A percentile compares a stretch with the other conserved stretches of the same genome.
These are phyloP conservation scores for Fabriciana adippe DNA, from an alignment of 2,888 invertebrate species.

Conservation along the genomic window DNA sequence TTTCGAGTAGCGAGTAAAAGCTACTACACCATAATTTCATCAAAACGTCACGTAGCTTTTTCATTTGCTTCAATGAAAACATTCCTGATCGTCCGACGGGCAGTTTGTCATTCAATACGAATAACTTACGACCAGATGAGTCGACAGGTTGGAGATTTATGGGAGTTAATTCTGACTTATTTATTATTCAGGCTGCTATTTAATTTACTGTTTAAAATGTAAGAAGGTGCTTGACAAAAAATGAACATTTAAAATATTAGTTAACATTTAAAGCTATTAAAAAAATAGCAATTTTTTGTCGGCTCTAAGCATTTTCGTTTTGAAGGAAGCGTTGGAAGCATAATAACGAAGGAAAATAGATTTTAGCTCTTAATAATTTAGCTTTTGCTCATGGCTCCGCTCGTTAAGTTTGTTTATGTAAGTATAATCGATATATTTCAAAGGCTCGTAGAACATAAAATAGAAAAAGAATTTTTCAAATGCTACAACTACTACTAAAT, in stretches of 20 bases:
- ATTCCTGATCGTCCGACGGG: slow-evolving; percentile 36
- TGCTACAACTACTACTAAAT: no score
- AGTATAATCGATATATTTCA: no score
- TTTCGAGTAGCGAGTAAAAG: background rate
- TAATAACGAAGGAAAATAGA: no score
- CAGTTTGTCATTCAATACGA: slow-evolving; percentile 60
- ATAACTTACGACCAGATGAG: slow-evolving; percentile 64
- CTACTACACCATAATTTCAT: slow-evolving; percentile 30
- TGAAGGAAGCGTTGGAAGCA: no score
- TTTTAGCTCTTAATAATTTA: no score
- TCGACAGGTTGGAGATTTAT: slow-evolving; percentile 64
- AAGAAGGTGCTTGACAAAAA: background rate
- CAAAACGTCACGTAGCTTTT: slow-evolving; percentile 34
- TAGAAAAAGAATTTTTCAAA: no score
- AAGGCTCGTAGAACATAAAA: no score
- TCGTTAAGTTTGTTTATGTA: no score
- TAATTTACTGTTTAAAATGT: background rate
- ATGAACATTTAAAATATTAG: background rate
- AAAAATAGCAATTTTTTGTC: no score
- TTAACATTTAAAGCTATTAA: no score
- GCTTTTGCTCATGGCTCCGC: no score
- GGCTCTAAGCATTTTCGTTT: no score
- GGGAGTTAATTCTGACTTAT: slow-evolving; percentile 45
- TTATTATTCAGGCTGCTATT: slow-evolving; percentile 10
- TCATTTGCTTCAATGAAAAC: slow-evolving; percentile 36